phyloP scores from a whole-genome alignment of 2,797 vertebrate species.

The Trachurus trachurus region DNA sequence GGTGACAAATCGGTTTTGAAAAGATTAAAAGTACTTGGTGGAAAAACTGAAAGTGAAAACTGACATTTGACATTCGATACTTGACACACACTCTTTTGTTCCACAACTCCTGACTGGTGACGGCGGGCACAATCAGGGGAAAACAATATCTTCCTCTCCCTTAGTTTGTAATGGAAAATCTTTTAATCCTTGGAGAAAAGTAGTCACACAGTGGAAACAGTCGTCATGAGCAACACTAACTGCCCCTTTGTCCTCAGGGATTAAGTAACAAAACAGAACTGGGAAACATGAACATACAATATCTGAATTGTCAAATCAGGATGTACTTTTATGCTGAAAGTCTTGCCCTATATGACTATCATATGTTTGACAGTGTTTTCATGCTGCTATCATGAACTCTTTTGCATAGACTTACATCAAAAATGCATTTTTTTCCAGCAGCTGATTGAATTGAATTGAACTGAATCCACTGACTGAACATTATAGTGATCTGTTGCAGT shows the following conservation, averaged over 20 bases:
- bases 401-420: background rate
- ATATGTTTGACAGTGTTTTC: too few species aligned
- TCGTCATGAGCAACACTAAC: constrained; percentile 66
- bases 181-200: constrained; percentile 68
- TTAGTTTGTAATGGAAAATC: constrained; percentile 78
- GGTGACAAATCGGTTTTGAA: constrained; percentile 7
- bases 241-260: constrained; percentile 47
- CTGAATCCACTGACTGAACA: background rate
- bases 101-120: constrained; percentile 1
- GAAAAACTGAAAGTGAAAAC: background rate
- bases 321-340: background rate
- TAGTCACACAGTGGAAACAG: constrained; percentile 60
- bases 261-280: constrained; percentile 42
- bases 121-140: constrained; percentile 32
- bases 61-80: too few species aligned
- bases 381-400: too few species aligned
- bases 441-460: background rate
- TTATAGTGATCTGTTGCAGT: constrained; percentile 54
- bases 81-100: background rate
- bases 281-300: constrained; percentile 23
- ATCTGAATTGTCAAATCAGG: background rate
- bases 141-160: constrained; percentile 40
- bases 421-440: background rate
- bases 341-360: background rate
- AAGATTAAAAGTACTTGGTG: background rate